phyloP scores from a whole-genome alignment of 2,113 vertebrate genomes.

The Odobenus rosmarus region DNA sequence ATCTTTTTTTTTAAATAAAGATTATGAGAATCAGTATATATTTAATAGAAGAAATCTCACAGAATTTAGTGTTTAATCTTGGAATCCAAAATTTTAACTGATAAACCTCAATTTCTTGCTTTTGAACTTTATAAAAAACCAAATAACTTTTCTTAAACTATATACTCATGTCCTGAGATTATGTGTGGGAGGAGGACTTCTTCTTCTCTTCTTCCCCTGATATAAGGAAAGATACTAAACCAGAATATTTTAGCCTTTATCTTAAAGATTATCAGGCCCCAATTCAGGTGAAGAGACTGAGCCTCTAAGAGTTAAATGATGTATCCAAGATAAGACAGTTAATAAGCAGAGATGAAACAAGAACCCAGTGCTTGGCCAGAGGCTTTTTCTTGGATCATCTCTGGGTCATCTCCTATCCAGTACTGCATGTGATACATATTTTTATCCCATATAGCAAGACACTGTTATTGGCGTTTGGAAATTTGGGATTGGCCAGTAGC shows the following conservation, averaged over 20 bases:
- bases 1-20: background rate
- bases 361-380: background rate
- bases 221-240: background rate
- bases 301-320: background rate
- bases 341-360: background rate
- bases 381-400: background rate
- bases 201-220: background rate
- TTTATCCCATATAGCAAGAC: slow-evolving; percentile 17
- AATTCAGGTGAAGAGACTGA: background rate
- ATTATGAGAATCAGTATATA: background rate
- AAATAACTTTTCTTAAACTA: background rate
- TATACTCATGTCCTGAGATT: too few species aligned
- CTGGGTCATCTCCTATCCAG: slow-evolving; percentile 6
- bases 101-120: background rate
- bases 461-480: background rate
- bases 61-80: slow-evolving; percentile 39
- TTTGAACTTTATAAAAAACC: slow-evolving; percentile 32
- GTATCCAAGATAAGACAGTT: background rate
- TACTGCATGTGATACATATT: background rate
- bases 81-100: background rate
- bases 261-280: background rate
- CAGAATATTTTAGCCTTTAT: background rate
- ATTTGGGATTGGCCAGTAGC: background rate
- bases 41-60: background rate
- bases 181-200: background rate